Evolutionary conservation across 1,140 invertebrate genomes (phyloP), one percentile per base, ranked within the genome.

Genomic region (Solen grandis): DNA sequence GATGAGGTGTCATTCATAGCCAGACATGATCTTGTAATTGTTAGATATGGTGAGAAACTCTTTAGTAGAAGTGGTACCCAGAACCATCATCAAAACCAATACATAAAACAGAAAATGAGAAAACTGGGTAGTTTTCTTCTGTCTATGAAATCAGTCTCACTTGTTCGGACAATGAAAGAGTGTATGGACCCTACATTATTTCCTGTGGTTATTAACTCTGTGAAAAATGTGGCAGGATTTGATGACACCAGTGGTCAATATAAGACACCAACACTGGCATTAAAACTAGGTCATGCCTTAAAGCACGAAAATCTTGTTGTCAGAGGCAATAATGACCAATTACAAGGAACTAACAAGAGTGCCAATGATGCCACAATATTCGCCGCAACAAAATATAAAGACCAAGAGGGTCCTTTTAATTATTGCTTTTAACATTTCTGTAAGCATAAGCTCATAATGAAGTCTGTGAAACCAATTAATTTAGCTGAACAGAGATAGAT

Each of bases 271-370:
- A 68, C 79, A 46, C 33, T 81, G n/a, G 79, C 60, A 29, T 29
- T 81, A 29, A 81, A 81, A 59, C 16, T 50, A 22, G 62, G 79
- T 1, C 50, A 68, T 33, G 14, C 69, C 1, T n/a, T 81, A 5
- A 74, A 81, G n/a, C n/a, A n/a, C n/a, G n/a, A n/a, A n/a, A n/a
- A n/a, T n/a, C n/a, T n/a, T n/a, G n/a, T n/a, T n/a, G n/a, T n/a
- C n/a, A n/a, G n/a, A n/a, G n/a, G n/a, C n/a, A n/a, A n/a, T n/a
- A n/a, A n/a, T n/a, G n/a, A n/a, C n/a, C n/a, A n/a, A n/a, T n/a
- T n/a, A n/a, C n/a, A n/a, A n/a, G n/a, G n/a, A n/a, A n/a, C n/a
- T n/a, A n/a, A n/a, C n/a, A n/a, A n/a, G n/a, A n/a, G n/a, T n/a
- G n/a, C n/a, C n/a, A n/a, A n/a, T n/a, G n/a, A n/a, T n/a, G n/a